Evolutionary conservation across 2,113 vertebrate species (phyloP).

Genomic region (Progne subis): DNA sequence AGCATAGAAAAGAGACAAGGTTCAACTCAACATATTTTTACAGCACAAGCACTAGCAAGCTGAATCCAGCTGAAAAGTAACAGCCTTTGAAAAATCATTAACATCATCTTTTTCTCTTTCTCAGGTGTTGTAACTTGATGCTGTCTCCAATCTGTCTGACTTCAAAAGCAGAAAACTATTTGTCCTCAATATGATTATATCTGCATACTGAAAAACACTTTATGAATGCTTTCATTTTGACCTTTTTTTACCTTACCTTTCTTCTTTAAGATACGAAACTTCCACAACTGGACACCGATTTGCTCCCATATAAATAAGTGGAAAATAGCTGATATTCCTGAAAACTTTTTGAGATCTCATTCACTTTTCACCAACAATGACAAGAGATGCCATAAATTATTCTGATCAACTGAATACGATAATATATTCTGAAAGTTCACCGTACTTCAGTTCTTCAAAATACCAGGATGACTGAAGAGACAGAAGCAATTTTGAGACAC

Average conservation of each 20-base stretch:
- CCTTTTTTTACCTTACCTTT: background rate
- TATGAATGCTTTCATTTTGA: background rate
- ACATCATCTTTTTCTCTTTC: background rate
- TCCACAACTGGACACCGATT: background rate
- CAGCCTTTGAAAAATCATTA: constrained; percentile 26
- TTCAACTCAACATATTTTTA: background rate
- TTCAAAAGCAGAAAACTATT: constrained; percentile 13
- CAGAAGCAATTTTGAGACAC: background rate
- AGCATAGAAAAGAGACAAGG: background rate
- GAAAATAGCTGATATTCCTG: background rate
- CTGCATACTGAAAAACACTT: background rate
- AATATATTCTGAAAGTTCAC: background rate
- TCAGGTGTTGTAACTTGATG: background rate
- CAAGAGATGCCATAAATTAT: background rate
- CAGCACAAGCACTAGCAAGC: background rate
- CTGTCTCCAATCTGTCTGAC: background rate
- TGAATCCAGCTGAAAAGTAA: background rate
- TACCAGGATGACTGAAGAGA: background rate
- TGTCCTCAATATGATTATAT: background rate
- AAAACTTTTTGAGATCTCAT: background rate
- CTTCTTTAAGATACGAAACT: background rate
- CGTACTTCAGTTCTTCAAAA: background rate
- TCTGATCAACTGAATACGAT: background rate
- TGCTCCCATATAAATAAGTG: background rate
- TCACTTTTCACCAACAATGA: background rate